phyloP scores from a whole-genome alignment of 2,113 vertebrate species.

The Notothenia rossii region DNA sequence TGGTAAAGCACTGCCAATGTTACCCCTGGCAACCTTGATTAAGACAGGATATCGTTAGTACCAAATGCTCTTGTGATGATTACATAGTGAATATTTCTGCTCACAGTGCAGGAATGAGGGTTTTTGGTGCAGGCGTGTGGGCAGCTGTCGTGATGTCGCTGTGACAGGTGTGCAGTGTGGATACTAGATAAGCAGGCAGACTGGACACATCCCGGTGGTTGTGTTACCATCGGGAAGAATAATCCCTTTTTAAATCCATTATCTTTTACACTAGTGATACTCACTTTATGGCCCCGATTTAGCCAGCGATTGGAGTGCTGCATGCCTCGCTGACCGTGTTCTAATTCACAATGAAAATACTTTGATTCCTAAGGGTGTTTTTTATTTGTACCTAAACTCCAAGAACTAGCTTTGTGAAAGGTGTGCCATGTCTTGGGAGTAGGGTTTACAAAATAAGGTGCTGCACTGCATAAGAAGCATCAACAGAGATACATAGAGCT shows the following conservation, averaged over 20 bases:
- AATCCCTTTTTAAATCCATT: background rate
- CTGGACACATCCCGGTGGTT: constrained; percentile 13
- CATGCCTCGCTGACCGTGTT: too few relatives aligned
- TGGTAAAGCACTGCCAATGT: constrained; percentile 33
- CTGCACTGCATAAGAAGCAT: too few relatives aligned
- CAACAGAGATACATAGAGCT: too few relatives aligned
- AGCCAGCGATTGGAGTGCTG: too few relatives aligned
- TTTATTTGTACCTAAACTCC: too few relatives aligned
- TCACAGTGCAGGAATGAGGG: constrained; percentile 39
- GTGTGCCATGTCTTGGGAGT: too few relatives aligned
- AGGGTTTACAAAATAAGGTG: too few relatives aligned
- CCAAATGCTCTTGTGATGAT: constrained; percentile 70
- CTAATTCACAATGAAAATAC: too few relatives aligned
- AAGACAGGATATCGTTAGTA: constrained; percentile 51
- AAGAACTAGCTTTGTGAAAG: too few relatives aligned
- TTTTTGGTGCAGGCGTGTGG: too few relatives aligned
- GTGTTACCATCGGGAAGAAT: background rate
- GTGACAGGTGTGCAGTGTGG: constrained; percentile 12
- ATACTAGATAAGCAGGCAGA: constrained; percentile 16
- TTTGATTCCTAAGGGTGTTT: too few relatives aligned
- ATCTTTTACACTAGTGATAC: background rate
- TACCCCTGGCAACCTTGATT: constrained; percentile 78
- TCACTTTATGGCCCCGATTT: too few relatives aligned
- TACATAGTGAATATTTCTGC: constrained; percentile 57
- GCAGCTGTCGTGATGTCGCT: background rate